Conservation (phyloP, 2,113 vertebrate species). For the Rhinoderma darwinii region DNA sequence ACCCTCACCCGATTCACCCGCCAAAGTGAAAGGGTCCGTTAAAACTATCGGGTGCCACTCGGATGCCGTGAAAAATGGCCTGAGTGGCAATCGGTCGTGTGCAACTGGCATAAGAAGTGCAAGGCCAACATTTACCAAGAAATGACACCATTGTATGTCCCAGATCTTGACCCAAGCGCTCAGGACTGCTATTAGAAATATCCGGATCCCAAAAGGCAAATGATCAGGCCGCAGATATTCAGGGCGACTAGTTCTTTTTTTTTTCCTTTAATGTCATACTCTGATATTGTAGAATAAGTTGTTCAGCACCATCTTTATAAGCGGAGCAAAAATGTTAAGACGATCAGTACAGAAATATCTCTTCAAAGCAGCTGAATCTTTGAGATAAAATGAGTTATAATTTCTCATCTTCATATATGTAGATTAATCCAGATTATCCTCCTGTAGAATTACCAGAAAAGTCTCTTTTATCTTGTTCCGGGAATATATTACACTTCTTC, state of each 20-base stretch:
- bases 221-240: too few species aligned
- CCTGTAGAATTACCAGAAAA: not conserved
- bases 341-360: not conserved
- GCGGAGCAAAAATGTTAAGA: not conserved
- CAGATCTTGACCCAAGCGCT: too few species aligned
- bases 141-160: not conserved
- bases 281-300: not conserved
- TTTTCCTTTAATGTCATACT: not conserved
- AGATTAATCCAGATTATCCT: conserved; percentile 14
- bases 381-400: not conserved
- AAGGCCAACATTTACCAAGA: not conserved
- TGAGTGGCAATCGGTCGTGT: too few species aligned
- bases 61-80: too few species aligned
- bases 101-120: too few species aligned
- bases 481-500: not conserved
- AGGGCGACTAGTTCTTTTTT: too few species aligned
- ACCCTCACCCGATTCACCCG: too few species aligned
- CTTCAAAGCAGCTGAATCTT: not conserved
- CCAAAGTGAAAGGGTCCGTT: too few species aligned
- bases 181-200: too few species aligned
- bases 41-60: too few species aligned
- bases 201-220: too few species aligned
- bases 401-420: not conserved
- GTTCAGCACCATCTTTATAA: not conserved
- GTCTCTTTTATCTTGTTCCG: conserved; percentile 14